phyloP scores from a whole-genome alignment of 2,888 invertebrate species.

The Cylloceria caligata region DNA sequence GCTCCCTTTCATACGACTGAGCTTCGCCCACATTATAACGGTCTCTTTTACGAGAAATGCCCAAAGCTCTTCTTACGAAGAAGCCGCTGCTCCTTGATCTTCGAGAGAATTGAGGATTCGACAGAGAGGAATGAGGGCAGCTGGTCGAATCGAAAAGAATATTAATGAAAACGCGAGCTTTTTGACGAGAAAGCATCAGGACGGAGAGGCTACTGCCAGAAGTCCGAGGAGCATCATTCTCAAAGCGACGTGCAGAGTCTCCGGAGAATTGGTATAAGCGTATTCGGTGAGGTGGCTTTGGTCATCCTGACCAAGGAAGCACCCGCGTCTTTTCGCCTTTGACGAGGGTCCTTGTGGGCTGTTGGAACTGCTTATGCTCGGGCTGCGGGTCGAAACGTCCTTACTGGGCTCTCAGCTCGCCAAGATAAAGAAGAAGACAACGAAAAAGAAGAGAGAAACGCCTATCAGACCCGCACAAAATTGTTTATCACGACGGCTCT shows the following conservation, averaged over 20 bases:
- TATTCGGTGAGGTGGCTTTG: conserved; percentile 49
- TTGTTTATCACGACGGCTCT: conserved; percentile 58
- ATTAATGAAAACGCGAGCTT: conserved; percentile 61
- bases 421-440: conserved; percentile 43
- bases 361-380: conserved; percentile 17
- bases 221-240: conserved; percentile 23
- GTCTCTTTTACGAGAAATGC: conserved; percentile 51
- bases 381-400: conserved; percentile 45
- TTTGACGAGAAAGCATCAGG: conserved; percentile 44
- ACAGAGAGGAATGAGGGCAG: conserved; percentile 26
- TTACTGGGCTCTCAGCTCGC: conserved; percentile 31
- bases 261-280: conserved; percentile 61
- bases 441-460: not conserved
- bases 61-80: conserved; percentile 7
- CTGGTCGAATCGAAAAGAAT: conserved; percentile 56
- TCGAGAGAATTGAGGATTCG: conserved; percentile 17
- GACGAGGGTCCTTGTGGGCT: conserved; percentile 56
- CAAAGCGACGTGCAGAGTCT: conserved; percentile 49
- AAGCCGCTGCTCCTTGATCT: conserved; percentile 45
- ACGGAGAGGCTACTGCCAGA: conserved; percentile 13
- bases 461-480: conserved; percentile 45
- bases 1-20: conserved; percentile 14
- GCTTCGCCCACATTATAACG: conserved; percentile 38
- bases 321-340: conserved; percentile 57
- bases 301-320: conserved; percentile 46